Base-by-base conservation (phyloP, 2,797 vertebrate genomes). In the Myripristis murdjan region DNA sequence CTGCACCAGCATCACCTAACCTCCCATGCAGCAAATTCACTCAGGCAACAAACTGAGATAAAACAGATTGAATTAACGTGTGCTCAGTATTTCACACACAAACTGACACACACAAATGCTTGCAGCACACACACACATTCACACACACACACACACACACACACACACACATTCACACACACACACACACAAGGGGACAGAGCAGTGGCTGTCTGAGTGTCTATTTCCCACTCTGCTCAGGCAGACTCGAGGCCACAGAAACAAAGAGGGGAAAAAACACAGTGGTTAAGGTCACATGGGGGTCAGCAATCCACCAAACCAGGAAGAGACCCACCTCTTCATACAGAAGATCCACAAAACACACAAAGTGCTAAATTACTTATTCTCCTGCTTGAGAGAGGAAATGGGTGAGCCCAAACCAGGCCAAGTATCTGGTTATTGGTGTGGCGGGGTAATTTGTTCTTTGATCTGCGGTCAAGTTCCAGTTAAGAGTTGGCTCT, bases 251-350 rank as follows among this genome's bases (percentile, higher is more conserved):
- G 52, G 47, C 31, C 23, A 31, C 1, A 51, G 64, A 77, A 88
- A 91, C 87, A 93, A 92, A 92, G 84, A 79, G 33, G 81, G 81
- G 87, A 89, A 87, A 89, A 92, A 88, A 89, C 81, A 89, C 62
- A 41, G 58, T 57, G 63, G 65, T 86, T 75, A 77, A 87, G 85
- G 84, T 84, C 74, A 76, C 39, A 46, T 10, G 0, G 37, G 65
- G 69, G 81, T 83, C 74, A 69, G 61, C 61, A 55, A 79, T 64
- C 83, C 62, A 79, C 60, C 76, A 39, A 66, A 82, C 24, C 64
- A 79, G 78, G 82, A 89, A 82, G 70, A 68, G 64, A 82, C 64
- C 51, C 68, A 22, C 49, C 67, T 71, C 58, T 49, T 69, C 41
- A 43, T 54, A 62, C 37, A 55, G 57, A 46, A 73, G 67, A 79